These are phyloP conservation scores for Pelusios castaneus DNA, from an alignment of 2,113 vertebrate species.

Conservation along the genomic window DNA sequence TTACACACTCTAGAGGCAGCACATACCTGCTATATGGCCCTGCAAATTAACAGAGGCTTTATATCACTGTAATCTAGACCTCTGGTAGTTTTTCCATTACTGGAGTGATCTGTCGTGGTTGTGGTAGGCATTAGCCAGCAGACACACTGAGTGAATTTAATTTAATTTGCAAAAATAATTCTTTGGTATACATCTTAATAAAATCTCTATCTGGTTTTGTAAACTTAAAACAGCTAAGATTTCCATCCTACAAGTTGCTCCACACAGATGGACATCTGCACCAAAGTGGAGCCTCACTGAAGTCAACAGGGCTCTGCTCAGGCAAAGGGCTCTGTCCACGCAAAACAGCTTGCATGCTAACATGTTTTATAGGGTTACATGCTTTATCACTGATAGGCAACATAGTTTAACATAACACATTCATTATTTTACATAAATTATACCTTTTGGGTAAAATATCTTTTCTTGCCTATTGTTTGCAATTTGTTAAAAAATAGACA, in stretches of 20 bases:
- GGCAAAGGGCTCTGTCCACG: too few relatives aligned
- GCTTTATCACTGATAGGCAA: background rate
- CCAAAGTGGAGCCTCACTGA: background rate
- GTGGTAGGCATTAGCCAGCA: background rate
- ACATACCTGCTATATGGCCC: background rate
- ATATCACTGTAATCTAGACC: background rate
- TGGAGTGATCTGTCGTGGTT: background rate
- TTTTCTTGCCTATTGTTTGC: background rate
- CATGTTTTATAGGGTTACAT: too few relatives aligned
- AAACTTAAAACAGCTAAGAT: constrained; percentile 12
- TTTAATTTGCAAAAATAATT: background rate
- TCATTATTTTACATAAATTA: background rate
- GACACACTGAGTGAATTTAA: background rate
- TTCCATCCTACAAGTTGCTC: background rate
- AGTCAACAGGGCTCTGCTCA: background rate
- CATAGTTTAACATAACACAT: background rate
- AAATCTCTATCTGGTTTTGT: background rate
- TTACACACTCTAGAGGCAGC: background rate
- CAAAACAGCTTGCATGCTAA: too few relatives aligned
- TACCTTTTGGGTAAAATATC: background rate
- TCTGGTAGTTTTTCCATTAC: background rate
- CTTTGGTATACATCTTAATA: background rate
- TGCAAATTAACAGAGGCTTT: background rate
- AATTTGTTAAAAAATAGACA: background rate
- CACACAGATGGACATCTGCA: background rate